A percentile compares a stretch with the other conserved stretches of the same genome.
Conservation (phyloP, 2,797 vertebrate species). For the Astyanax mexicanus region DNA sequence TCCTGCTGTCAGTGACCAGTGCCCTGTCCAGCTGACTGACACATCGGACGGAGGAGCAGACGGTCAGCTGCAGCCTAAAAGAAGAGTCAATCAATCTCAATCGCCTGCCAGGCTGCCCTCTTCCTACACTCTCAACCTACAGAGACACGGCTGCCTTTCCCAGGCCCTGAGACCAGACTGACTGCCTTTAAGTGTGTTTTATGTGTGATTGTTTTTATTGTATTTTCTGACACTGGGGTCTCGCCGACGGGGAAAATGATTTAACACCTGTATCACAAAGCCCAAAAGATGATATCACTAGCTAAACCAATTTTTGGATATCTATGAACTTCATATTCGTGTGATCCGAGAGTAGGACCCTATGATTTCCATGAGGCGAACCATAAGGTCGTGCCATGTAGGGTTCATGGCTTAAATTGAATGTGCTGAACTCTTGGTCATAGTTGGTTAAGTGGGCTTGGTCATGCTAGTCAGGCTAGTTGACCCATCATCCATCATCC, state of each 20-base stretch:
- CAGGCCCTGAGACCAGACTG: not conserved
- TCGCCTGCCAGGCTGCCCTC: conserved; percentile 31
- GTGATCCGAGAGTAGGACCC: too few species aligned
- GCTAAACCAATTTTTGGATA: too few species aligned
- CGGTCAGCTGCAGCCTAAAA: conserved; percentile 36
- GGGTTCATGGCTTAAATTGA: too few species aligned
- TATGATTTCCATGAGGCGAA: too few species aligned
- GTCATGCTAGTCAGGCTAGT: too few species aligned
- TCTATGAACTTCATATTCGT: too few species aligned
- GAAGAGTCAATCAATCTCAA: conserved; percentile 42
- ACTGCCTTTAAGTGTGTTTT: not conserved
- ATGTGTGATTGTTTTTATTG: not conserved
- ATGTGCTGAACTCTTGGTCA: too few species aligned
- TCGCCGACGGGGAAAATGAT: not conserved
- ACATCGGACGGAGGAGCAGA: conserved; percentile 23
- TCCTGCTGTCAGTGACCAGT: conserved; percentile 20
- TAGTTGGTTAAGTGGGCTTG: too few species aligned
- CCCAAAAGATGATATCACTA: not conserved
- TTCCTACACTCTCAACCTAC: conserved; percentile 22
- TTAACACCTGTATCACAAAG: not conserved
- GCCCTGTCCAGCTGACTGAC: conserved; percentile 32
- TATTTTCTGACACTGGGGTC: not conserved
- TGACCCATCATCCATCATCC: too few species aligned
- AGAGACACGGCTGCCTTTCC: conserved; percentile 26
- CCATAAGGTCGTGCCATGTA: too few species aligned